Conservation (phyloP, 2,797 vertebrate species). For the Okamejei kenojei region DNA sequence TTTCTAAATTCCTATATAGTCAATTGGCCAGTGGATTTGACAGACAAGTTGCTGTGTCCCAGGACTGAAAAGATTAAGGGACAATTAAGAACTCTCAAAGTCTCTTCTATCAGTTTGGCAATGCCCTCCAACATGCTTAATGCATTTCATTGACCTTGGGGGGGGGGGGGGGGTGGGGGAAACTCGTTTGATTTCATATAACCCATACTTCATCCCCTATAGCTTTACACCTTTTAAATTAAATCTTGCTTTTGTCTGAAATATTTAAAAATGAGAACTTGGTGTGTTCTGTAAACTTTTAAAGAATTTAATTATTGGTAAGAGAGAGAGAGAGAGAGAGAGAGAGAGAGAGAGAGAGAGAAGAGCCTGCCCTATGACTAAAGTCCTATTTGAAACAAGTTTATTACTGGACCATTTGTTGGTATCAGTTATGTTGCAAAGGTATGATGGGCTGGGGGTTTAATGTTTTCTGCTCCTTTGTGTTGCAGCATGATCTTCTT, state of each 20-base stretch:
- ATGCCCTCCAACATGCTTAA: not conserved
- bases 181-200: not conserved
- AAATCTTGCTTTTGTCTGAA: not conserved
- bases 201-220: not conserved
- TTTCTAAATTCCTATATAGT: too few relatives aligned
- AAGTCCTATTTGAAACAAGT: slow-evolving; percentile 43
- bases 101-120: not conserved
- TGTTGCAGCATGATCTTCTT: slow-evolving; percentile 49
- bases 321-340: too few relatives aligned
- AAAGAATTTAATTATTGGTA: not conserved
- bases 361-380: not conserved
- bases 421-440: not conserved
- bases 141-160: not conserved
- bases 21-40: not conserved
- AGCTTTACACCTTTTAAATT: too few relatives aligned
- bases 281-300: not conserved
- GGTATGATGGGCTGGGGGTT: not conserved
- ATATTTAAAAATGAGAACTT: not conserved
- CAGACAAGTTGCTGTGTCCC: not conserved
- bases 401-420: slow-evolving; percentile 31
- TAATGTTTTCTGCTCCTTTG: not conserved
- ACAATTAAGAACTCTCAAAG: too few relatives aligned
- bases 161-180: not conserved
- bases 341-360: too few relatives aligned
- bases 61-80: not conserved